Conservation (phyloP, 2,797 vertebrate genomes). For the Hypotaenidia philippensis region DNA sequence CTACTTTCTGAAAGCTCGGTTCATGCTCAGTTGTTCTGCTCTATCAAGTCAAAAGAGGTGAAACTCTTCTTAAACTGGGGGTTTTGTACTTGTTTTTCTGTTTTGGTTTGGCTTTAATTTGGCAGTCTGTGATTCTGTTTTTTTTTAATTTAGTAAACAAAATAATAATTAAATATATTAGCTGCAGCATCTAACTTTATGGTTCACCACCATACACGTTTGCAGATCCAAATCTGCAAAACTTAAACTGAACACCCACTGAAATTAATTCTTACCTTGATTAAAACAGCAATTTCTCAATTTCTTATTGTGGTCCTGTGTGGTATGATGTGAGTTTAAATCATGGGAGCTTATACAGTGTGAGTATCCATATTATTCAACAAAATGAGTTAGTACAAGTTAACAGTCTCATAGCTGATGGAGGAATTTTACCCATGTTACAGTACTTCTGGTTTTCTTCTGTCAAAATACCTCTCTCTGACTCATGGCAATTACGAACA, state of each 20-base stretch:
- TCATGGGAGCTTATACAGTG: background rate
- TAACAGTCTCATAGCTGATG: background rate
- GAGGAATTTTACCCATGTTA: background rate
- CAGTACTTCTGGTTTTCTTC: background rate
- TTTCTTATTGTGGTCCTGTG: background rate
- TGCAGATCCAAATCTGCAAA: background rate
- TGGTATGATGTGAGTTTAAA: background rate
- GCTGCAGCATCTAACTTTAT: background rate
- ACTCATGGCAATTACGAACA: constrained; percentile 1
- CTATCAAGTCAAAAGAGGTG: background rate
- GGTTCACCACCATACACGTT: background rate
- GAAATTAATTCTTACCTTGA: background rate
- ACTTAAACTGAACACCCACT: background rate
- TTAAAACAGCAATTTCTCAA: background rate
- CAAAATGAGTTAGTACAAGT: background rate
- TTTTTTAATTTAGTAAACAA: background rate
- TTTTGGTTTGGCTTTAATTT: background rate
- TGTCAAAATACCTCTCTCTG: constrained; percentile 7
- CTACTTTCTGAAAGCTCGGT: constrained; percentile 64
- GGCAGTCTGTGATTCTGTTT: too few species aligned
- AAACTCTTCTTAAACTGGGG: background rate
- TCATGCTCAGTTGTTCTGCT: background rate
- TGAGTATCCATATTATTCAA: background rate
- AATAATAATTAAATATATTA: background rate
- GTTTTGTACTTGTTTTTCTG: background rate